Base-by-base conservation (phyloP, 2,113 vertebrate species). In the Neotragus moschatus region DNA sequence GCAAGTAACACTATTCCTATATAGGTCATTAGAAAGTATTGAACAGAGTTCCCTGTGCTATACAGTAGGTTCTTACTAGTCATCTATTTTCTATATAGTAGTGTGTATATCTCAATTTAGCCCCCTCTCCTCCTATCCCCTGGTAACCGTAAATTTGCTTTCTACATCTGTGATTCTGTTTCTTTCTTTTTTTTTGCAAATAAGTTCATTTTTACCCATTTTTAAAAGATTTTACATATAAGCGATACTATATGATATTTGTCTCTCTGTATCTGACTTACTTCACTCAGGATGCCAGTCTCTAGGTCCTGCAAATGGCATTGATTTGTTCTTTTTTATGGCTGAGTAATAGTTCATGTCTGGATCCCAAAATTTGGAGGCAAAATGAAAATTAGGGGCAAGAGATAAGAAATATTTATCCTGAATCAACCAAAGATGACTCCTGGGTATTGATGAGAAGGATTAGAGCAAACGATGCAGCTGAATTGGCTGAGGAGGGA, bases 191-290 rank as follows among this genome's bases (percentile, higher is more conserved):
- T 47, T 17, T 66, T 33, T 61, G 0, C 47, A 30, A 79, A 17
- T 79, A 79, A 79, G 75, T 28, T 79, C 26, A 17, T 79, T 47
- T 79, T 26, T 17, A 30, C 75, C 26, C 63, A 36, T 66, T 47
- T 47, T 49, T 11, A n/a, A 79, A 43, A 75, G 75, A 79, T 17
- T 79, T 45, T 28, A 11, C 75, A 49, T 19, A 11, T 49, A 79
- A 47, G 75, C 0, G 0, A 79, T 49, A 49, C 26, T 5, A 10
- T 47, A 10, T 30, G 4, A 28, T 17, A 33, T 10, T 49, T 28
- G 4, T 49, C 73, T 45, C 6, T 47, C 8, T 77, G 14, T 17
- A 15, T 79, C 75, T 79, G 75, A 79, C 26, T 47, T 30, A 16
- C 45, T 30, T 49, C 45, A 30, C 45, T 17, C 45, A 30, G 75